Evolutionary conservation across 2,888 invertebrate genomes (phyloP).

Genomic region (Cephus spinipes): DNA sequence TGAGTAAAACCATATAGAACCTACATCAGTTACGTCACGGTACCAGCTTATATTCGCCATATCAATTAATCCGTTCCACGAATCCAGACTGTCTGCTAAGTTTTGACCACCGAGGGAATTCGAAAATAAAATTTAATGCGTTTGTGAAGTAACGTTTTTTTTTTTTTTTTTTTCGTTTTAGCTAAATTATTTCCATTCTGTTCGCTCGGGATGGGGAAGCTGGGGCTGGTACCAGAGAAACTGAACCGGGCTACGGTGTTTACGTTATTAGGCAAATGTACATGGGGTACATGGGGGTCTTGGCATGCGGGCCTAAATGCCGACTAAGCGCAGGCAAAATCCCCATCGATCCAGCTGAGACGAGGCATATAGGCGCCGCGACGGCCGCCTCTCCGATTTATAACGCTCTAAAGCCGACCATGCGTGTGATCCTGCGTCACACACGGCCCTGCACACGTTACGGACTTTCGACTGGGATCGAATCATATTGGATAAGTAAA

Average conservation of each 20-base stretch:
- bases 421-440: conserved; percentile 54
- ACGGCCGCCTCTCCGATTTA: conserved; percentile 59
- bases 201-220: neutral
- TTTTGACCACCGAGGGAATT: neutral
- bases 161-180: neutral
- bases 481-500: conserved; percentile 29
- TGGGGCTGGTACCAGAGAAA: neutral
- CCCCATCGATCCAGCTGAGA: conserved; percentile 48
- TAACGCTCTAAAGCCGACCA: conserved; percentile 57
- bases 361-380: conserved; percentile 25
- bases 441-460: conserved; percentile 32
- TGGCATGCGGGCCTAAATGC: conserved; percentile 56
- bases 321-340: conserved; percentile 55
- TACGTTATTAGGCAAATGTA: conserved; percentile 58
- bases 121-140: neutral
- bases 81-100: conserved; percentile 2
- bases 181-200: neutral
- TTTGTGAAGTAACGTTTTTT: neutral
- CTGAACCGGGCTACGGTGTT: conserved; percentile 31
- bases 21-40: neutral
- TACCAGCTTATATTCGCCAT: neutral
- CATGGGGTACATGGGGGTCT: conserved; percentile 42
- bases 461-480: conserved; percentile 14
- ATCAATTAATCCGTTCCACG: neutral
- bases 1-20: neutral